Conservation (phyloP, 2,888 invertebrate genomes). For the Herminia tarsipennalis region DNA sequence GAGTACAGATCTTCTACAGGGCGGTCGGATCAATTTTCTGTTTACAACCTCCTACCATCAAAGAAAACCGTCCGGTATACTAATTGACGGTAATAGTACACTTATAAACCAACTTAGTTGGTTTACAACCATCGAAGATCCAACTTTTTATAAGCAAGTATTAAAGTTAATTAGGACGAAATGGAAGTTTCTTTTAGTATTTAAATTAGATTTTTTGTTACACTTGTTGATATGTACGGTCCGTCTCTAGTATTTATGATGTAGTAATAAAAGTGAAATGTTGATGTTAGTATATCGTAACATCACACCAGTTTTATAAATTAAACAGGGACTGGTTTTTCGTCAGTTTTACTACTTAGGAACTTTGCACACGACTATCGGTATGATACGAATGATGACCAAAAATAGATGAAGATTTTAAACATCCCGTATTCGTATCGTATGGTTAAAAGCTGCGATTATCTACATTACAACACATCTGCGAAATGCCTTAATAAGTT, state of each 20-base stretch:
- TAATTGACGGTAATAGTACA: slow-evolving; percentile 81
- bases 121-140: slow-evolving; percentile 46
- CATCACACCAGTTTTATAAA: too few species aligned
- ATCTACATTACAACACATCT: too few species aligned
- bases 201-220: slow-evolving; percentile 38
- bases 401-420: too few species aligned
- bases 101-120: slow-evolving; percentile 53
- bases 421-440: too few species aligned
- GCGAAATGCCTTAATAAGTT: too few species aligned
- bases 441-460: too few species aligned
- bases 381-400: too few species aligned
- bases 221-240: slow-evolving; percentile 16
- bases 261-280: slow-evolving; percentile 17
- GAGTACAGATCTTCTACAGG: slow-evolving; percentile 52
- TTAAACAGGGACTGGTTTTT: too few species aligned
- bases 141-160: slow-evolving; percentile 37
- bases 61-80: slow-evolving; percentile 69
- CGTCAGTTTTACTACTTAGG: too few species aligned
- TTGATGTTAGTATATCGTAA: too few species aligned
- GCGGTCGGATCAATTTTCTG: slow-evolving; percentile 81
- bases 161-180: slow-evolving; percentile 43
- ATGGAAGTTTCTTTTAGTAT: slow-evolving; percentile 36
- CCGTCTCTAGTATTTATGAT: slow-evolving; percentile 24
- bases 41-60: slow-evolving; percentile 76
- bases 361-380: too few species aligned